Conservation (phyloP, 53 echinoderm and acorn worm species). For the Astropecten irregularis region DNA sequence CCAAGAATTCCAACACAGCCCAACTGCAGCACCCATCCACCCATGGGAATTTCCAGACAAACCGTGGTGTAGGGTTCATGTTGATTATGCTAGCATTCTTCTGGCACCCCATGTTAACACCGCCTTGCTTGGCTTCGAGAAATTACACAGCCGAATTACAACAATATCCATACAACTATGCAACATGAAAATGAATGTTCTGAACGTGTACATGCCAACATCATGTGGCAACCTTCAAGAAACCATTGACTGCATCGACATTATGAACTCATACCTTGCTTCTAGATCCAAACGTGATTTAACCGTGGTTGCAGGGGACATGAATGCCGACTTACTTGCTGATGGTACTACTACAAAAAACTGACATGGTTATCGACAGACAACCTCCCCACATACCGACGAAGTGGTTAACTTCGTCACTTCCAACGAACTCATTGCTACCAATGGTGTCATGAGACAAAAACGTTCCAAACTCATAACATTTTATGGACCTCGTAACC, state of each 20-base stretch:
- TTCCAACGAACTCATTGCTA: constrained; percentile 10
- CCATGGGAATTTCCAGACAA: too few species aligned
- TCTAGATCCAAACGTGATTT: not conserved
- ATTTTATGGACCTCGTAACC: constrained; percentile 11
- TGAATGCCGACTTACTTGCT: constrained; percentile 11
- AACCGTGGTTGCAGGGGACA: constrained; percentile 14
- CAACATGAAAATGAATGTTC: not conserved
- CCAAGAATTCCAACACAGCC: too few species aligned
- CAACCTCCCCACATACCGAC: constrained; percentile 8
- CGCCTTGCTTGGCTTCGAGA: not conserved
- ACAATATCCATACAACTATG: not conserved
- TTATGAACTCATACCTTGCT: constrained; percentile 17
- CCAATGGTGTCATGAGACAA: constrained; percentile 16
- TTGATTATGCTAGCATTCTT: too few species aligned
- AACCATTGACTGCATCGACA: constrained; percentile 1
- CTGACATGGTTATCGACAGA: not conserved
- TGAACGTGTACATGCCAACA: constrained; percentile 3
- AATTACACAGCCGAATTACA: not conserved
- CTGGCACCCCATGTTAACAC: too few species aligned
- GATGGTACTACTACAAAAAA: constrained; percentile 4
- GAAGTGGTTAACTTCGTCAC: constrained; percentile 1
- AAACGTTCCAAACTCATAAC: not conserved
- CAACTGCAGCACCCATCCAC: too few species aligned
- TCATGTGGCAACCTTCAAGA: constrained; percentile 24
- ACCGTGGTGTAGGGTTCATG: too few species aligned